A percentile compares a stretch with the other conserved stretches of the same genome.
Evolutionary conservation across 2,113 vertebrate genomes (phyloP).

Genomic region (Apus apus): DNA sequence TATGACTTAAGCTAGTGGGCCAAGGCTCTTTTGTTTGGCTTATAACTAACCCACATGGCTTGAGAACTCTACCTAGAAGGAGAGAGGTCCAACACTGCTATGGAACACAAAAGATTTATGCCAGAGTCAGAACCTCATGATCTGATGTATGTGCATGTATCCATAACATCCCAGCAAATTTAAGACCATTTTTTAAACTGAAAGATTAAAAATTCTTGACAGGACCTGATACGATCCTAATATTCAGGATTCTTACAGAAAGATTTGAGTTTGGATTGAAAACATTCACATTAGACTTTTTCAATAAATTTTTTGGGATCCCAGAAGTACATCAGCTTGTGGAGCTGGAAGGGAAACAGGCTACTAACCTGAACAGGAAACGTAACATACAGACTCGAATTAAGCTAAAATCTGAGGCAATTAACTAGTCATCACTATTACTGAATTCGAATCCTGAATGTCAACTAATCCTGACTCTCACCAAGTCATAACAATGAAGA

Average conservation of each 20-base stretch:
- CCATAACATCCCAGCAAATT: background rate
- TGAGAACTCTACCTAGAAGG: background rate
- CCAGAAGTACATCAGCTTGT: background rate
- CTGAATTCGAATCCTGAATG: background rate
- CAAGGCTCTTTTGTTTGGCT: background rate
- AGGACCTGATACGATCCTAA: no score
- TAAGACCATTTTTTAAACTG: background rate
- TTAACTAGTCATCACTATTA: background rate
- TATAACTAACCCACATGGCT: background rate
- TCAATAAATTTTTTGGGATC: background rate
- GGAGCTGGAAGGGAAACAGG: background rate
- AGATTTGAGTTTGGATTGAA: background rate
- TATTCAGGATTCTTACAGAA: background rate
- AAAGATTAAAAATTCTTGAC: background rate
- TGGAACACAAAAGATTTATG: background rate
- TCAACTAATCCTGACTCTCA: background rate
- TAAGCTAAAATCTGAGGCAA: background rate
- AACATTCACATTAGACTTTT: background rate
- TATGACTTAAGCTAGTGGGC: background rate
- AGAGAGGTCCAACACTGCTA: background rate
- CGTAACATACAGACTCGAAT: background rate
- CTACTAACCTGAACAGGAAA: background rate
- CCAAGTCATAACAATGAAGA: background rate
- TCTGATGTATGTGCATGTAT: background rate
- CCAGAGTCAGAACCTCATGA: background rate